Conservation (phyloP, 2,888 invertebrate genomes). For the Conistra vaccinii region DNA sequence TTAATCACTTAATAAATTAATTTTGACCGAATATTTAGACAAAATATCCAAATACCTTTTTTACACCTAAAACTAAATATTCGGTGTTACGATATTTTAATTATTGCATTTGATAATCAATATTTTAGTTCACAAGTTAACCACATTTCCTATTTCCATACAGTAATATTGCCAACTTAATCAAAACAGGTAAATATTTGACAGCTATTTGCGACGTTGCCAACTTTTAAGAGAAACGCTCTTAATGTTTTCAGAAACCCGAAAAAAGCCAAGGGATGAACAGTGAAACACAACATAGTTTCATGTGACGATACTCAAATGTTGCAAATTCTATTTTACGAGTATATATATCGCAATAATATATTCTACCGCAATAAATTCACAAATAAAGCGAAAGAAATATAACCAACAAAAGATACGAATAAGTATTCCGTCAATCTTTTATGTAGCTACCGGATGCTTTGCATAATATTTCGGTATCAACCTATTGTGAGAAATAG, state of each 20-base stretch:
- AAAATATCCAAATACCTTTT: no score
- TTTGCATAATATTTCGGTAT: slow-evolving; percentile 55
- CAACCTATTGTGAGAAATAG: slow-evolving; percentile 31
- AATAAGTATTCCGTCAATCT: slow-evolving; percentile 56
- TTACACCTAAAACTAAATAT: no score
- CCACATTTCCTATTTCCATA: no score
- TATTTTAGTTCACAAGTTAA: no score
- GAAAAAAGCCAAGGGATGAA: neutral
- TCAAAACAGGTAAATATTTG: no score
- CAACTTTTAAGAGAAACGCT: no score
- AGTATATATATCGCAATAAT: slow-evolving; percentile 2
- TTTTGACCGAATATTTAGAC: no score
- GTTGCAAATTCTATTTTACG: slow-evolving; percentile 16
- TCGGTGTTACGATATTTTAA: no score
- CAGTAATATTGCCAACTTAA: no score
- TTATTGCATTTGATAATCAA: no score
- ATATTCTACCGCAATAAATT: slow-evolving; percentile 33
- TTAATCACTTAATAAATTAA: no score
- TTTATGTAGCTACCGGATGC: slow-evolving; percentile 50
- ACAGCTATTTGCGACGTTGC: no score
- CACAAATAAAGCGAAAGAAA: slow-evolving; percentile 32
- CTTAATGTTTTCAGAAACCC: neutral
- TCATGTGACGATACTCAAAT: neutral
- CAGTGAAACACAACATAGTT: neutral
- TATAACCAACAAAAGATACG: slow-evolving; percentile 49